A percentile compares a stretch with the other conserved stretches of the same genome.
Conservation (phyloP, 1,140 invertebrate genomes). For the Eufriesea mexicana region DNA sequence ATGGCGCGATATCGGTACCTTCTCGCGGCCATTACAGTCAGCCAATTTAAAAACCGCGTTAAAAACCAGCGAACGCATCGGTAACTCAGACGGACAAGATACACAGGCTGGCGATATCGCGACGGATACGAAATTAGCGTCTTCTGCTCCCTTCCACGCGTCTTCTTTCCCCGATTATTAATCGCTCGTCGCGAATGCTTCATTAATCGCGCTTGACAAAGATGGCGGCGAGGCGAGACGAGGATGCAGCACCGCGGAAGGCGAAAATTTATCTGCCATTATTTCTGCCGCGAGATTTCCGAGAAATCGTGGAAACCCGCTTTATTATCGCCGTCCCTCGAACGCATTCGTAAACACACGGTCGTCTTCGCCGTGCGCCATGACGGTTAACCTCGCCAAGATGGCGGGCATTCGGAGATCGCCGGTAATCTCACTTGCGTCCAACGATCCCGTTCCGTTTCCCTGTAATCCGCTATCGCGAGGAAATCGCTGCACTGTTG, state of each 20-base stretch:
- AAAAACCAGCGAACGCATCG: neutral
- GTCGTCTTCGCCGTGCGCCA: conserved; percentile 4
- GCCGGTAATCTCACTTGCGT: conserved; percentile 24
- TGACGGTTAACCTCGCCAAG: conserved; percentile 1
- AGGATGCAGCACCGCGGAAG: conserved; percentile 3
- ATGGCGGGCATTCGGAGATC: neutral
- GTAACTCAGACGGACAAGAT: neutral
- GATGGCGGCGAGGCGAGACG: neutral
- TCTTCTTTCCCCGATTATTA: neutral
- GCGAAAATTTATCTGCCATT: conserved; percentile 55
- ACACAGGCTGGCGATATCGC: neutral
- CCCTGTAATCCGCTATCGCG: conserved; percentile 31
- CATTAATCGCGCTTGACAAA: conserved; percentile 6
- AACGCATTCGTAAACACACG: too few relatives aligned
- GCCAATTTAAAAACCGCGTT: too few relatives aligned
- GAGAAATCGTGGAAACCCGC: conserved; percentile 52
- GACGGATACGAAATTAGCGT: neutral
- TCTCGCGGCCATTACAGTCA: neutral
- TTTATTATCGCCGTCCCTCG: neutral
- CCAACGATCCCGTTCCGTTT: conserved; percentile 48
- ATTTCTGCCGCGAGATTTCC: conserved; percentile 52
- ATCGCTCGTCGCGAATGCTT: neutral
- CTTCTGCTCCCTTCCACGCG: neutral
- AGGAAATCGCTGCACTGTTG: neutral
- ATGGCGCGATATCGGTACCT: neutral